Percentiles rank a stretch among this genome's conserved stretches.
These are phyloP conservation scores for Laodelphax striatellus DNA, from an alignment of 1,140 invertebrate species.

Conservation along the genomic window DNA sequence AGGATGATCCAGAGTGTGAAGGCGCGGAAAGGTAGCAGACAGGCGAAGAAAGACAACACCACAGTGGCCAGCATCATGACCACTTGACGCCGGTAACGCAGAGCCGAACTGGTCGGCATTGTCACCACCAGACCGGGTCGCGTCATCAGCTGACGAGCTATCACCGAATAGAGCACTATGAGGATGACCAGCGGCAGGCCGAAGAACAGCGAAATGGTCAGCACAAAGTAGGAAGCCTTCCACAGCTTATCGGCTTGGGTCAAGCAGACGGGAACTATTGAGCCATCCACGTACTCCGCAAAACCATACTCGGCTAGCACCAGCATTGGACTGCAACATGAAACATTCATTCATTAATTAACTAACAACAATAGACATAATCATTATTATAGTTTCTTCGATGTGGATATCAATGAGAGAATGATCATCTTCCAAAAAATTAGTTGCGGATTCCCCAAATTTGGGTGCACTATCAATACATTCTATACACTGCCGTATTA, in stretches of 20 bases:
- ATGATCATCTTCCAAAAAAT: too few relatives aligned
- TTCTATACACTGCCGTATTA: too few relatives aligned
- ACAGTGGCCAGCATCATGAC: slow-evolving; percentile 83
- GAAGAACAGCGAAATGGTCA: slow-evolving; percentile 71
- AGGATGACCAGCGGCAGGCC: slow-evolving; percentile 68
- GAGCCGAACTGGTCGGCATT: slow-evolving; percentile 19
- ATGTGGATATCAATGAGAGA: too few relatives aligned
- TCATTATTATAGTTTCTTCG: too few relatives aligned
- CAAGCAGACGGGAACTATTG: slow-evolving; percentile 56
- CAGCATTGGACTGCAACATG: slow-evolving; percentile 61
- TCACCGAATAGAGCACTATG: slow-evolving; percentile 68
- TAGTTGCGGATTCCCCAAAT: too few relatives aligned
- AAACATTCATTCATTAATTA: slow-evolving; percentile 11
- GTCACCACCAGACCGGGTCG: slow-evolving; percentile 50
- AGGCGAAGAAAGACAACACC: slow-evolving; percentile 82
- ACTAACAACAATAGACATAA: too few relatives aligned
- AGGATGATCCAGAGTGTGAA: slow-evolving; percentile 76
- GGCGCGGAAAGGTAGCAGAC: slow-evolving; percentile 74
- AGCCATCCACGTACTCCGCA: slow-evolving; percentile 55
- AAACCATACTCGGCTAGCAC: slow-evolving; percentile 57
- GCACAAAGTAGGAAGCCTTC: slow-evolving; percentile 63
- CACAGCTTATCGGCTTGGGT: slow-evolving; percentile 59
- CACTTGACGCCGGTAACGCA: slow-evolving; percentile 34
- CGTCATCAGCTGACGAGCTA: slow-evolving; percentile 69
- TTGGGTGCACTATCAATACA: too few relatives aligned